These are phyloP conservation scores for Chorisops tibialis DNA, from an alignment of 2,888 invertebrate species.

Conservation along the genomic window DNA sequence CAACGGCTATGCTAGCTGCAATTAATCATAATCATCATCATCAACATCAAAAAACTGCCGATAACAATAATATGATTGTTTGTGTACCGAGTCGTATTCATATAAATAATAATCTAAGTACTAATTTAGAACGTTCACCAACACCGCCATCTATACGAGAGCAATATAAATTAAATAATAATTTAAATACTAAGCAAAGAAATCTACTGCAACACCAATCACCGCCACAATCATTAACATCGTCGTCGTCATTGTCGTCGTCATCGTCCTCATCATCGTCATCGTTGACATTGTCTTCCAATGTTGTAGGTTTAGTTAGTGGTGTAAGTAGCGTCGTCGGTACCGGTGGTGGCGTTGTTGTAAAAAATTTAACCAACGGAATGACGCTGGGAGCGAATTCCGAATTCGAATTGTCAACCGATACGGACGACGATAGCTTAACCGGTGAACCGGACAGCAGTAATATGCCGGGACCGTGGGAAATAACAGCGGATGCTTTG, in stretches of 20 bases:
- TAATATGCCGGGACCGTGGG: conserved; percentile 49
- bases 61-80: conserved; percentile 29
- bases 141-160: conserved; percentile 40
- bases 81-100: conserved; percentile 47
- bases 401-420: conserved; percentile 68
- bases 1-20: conserved; percentile 18
- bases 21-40: conserved; percentile 24
- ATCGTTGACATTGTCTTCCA: conserved; percentile 39
- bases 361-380: conserved; percentile 32
- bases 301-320: conserved; percentile 27
- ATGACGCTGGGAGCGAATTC: conserved; percentile 47
- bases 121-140: conserved; percentile 42
- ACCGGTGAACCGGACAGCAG: conserved; percentile 52
- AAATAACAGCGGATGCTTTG: conserved; percentile 48
- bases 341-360: conserved; percentile 26
- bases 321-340: conserved; percentile 18
- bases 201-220: conserved; percentile 31
- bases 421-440: conserved; percentile 63
- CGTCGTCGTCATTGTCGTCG: conserved; percentile 40
- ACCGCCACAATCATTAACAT: conserved; percentile 36
- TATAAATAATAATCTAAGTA: conserved; percentile 47
- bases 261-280: conserved; percentile 31
- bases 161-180: conserved; percentile 28
- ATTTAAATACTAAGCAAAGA: conserved; percentile 12
- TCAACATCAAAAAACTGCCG: conserved; percentile 32